Evolutionary conservation across 2,113 vertebrate genomes (phyloP), one percentile per base, ranked within the genome.

Genomic region (Dicrurus megarhynchus): DNA sequence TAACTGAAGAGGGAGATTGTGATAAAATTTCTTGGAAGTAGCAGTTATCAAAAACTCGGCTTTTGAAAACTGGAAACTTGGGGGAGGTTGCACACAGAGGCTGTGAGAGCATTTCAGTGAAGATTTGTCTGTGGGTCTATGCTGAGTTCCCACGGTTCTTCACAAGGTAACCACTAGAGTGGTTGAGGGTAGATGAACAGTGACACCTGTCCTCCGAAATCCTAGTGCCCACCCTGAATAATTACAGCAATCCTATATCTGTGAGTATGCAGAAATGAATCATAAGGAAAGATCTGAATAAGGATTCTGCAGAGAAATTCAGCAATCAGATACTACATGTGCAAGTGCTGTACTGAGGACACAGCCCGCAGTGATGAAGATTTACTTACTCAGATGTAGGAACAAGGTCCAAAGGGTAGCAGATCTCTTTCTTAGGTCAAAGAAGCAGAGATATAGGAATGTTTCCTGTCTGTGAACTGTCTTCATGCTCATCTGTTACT

Each of bases 21-120:
- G 56, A 74, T 52, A 94, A 91, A 89, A 84, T 61, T 86, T 94
- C 81, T 84, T 92, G 52, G 52, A 92, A 92, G 41, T 23, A 70
- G 20, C 41, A 47, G 56, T 67, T 57, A 84, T 61, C 61, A 83
- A 87, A 83, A 87, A 30, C 15, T 69, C 19, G 1, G 23, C 22
- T 83, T 89, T 92, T 52, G 52, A 42, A 56, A 94, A 61, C 50
- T 52, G 56, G 57, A 80, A 89, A 11, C 27, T 56, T 92, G 77
- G 32, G 35, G 41, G 67, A 89, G 41, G 67, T 57, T 89, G 46
- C n/a, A 20, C 68, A 44, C n/a, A 67, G 80, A 78, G 52, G 39
- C 52, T 90, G 37, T 44, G 52, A 76, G 76, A 94, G 61, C 21
- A 39, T 39, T 20, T 61, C 37, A 61, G 23, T 52, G 32, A 50